A percentile compares a stretch with the other conserved stretches of the same genome.
These are phyloP conservation scores for Apamea monoglypha DNA, from an alignment of 2,888 invertebrate species.

Conservation along the genomic window DNA sequence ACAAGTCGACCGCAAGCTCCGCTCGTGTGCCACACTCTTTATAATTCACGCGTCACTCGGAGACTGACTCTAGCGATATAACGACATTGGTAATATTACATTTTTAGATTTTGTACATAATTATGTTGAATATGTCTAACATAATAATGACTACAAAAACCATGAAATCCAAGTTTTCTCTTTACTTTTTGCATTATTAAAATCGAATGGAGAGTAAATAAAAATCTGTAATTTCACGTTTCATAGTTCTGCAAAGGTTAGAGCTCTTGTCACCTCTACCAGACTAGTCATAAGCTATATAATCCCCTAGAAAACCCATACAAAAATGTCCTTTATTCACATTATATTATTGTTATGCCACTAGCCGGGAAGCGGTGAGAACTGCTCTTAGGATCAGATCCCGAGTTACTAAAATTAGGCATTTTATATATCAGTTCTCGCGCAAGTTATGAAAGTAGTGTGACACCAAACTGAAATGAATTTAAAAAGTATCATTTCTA, in stretches of 20 bases:
- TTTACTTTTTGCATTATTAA: constrained; percentile 39
- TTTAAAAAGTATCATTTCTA: constrained; percentile 59
- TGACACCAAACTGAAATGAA: constrained; percentile 57
- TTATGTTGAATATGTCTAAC: constrained; percentile 11
- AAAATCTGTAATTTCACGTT: constrained; percentile 49
- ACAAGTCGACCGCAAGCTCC: constrained; percentile 74
- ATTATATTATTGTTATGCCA: constrained; percentile 44
- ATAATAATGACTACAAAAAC: constrained; percentile 19
- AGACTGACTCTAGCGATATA: constrained; percentile 14
- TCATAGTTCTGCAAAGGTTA: constrained; percentile 18
- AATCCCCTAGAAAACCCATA: constrained; percentile 68
- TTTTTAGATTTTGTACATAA: constrained; percentile 28
- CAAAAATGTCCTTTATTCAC: constrained; percentile 66
- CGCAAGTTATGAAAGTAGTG: constrained; percentile 31
- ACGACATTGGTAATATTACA: not conserved
- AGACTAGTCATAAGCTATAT: constrained; percentile 47
- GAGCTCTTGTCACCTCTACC: constrained; percentile 43
- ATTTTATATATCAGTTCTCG: constrained; percentile 38
- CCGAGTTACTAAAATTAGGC: constrained; percentile 41
- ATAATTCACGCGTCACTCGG: constrained; percentile 40
- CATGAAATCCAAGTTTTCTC: constrained; percentile 46
- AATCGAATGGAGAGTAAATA: constrained; percentile 28
- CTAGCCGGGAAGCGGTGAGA: constrained; percentile 45
- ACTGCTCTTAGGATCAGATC: constrained; percentile 31
- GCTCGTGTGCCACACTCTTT: constrained; percentile 36